Conservation (phyloP, 2,113 vertebrate genomes). For the Hydropotes inermis region DNA sequence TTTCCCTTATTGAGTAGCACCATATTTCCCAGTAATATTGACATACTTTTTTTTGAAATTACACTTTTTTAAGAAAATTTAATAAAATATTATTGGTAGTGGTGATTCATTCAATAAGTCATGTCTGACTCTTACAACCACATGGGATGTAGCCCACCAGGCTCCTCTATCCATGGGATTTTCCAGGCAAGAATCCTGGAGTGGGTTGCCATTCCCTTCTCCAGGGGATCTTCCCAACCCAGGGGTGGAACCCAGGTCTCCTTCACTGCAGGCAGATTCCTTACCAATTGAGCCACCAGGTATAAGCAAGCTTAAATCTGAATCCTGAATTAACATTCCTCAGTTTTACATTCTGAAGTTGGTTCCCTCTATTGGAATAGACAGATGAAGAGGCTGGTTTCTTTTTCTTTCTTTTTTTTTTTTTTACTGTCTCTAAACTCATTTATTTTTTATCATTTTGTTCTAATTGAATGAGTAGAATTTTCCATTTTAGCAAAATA, state of each 20-base stretch:
- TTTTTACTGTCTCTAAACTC: not conserved
- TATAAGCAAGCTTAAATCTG: not conserved
- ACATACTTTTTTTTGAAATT: not conserved
- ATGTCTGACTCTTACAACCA: too few species aligned
- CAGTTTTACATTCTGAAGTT: not conserved
- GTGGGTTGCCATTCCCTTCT: too few species aligned
- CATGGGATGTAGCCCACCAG: too few species aligned
- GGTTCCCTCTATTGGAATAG: accelerated
- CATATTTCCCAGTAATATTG: not conserved
- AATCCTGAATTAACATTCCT: not conserved
- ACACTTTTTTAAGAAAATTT: not conserved
- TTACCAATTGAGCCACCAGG: too few species aligned
- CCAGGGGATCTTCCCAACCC: too few species aligned
- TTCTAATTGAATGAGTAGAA: not conserved
- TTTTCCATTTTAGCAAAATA: not conserved
- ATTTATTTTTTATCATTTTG: constrained; percentile 40
- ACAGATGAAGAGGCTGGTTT: not conserved
- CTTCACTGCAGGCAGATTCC: too few species aligned
- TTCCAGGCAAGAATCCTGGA: too few species aligned
- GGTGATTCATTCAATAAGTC: too few species aligned
- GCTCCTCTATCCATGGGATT: too few species aligned
- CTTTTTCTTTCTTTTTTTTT: too few species aligned
- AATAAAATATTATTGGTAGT: not conserved
- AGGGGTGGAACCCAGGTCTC: too few species aligned
- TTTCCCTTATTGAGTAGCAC: not conserved